Percentiles rank a stretch among this genome's conserved stretches.
Evolutionary conservation across 2,113 vertebrate genomes (phyloP).

Genomic region (Hydrolagus affinis): DNA sequence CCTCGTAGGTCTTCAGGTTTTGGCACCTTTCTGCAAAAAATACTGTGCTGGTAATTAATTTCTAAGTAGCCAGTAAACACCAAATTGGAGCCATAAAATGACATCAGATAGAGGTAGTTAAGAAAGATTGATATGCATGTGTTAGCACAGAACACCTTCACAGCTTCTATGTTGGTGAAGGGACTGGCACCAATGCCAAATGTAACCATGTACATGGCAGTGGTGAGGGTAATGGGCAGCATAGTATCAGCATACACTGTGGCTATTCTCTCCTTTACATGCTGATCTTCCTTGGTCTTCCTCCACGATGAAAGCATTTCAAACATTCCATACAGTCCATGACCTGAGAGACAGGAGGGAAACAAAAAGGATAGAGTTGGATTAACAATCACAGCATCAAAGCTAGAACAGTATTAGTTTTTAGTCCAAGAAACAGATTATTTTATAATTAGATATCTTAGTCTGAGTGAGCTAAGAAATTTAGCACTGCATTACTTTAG

Average conservation of each 20-base stretch:
- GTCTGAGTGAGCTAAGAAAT: too few relatives aligned
- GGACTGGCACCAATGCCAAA: constrained; percentile 95
- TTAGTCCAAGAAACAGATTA: neutral
- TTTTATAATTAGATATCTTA: too few relatives aligned
- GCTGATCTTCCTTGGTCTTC: constrained; percentile 92
- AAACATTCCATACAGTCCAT: constrained; percentile 93
- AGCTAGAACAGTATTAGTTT: too few relatives aligned
- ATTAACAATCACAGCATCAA: neutral
- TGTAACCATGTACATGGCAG: constrained; percentile 90
- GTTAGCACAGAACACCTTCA: constrained; percentile 93
- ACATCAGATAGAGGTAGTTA: constrained; percentile 94
- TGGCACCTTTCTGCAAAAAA: constrained; percentile 92
- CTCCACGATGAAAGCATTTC: constrained; percentile 98
- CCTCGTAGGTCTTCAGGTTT: constrained; percentile 84
- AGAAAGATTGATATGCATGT: constrained; percentile 86
- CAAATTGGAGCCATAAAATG: constrained; percentile 94
- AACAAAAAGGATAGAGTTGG: constrained; percentile 46
- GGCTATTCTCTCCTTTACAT: constrained; percentile 93
- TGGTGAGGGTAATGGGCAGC: constrained; percentile 92
- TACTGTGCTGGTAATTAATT: constrained; percentile 94
- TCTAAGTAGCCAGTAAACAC: constrained; percentile 97
- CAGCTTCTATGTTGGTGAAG: constrained; percentile 97
- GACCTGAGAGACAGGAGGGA: constrained; percentile 68
- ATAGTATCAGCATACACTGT: constrained; percentile 92
- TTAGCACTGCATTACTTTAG: too few relatives aligned